Base-by-base conservation (phyloP, 1,140 invertebrate species). In the Nixonia krombeini region DNA sequence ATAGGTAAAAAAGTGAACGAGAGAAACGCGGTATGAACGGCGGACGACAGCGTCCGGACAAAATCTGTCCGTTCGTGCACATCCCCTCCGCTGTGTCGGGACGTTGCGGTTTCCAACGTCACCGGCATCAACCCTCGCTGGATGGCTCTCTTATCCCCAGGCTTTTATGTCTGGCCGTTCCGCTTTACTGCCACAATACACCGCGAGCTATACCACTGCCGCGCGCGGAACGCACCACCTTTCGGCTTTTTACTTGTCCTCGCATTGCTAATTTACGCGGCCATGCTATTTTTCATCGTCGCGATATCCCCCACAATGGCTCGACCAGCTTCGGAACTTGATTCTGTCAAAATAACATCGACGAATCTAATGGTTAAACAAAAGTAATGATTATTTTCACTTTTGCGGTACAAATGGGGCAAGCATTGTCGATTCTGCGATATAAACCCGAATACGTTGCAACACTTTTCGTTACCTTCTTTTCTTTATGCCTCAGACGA, bases 1-100 rank as follows among this genome's bases (percentile, higher is more conserved):
- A 59, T 45, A 26, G 44, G 37, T 26, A 58, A 53, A 66, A 64
- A 50, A 66, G 55, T 47, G 42, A 10, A 47, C 17, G 55, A 55
- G 55, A 59, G 23, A 40, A 38, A 40, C 17, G 35, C 25, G 29
- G 49, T 38, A 33, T 45, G 45, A 44, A 66, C 53, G 40, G 45
- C 50, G 50, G 50, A 55, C 58, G 55, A 52, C 63, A 66, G 49
- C 26, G 44, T 41, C 40, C 55, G 56, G 63, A 66, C 59, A 66
- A 66, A 44, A 66, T 66, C 63, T 51, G 25, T 56, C 52, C 50
- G 51, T 64, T 18, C 52, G 52, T 53, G 52, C 51, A 57, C 51
- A 57, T 65, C 37, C 49, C 53, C 33, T 57, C 62, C 58, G 49
- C 49, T 28, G 21, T 51, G 45, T 49, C 41, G 42, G 62, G 40